Evolutionary conservation across 2,888 invertebrate genomes (phyloP), one percentile per base, ranked within the genome.

Genomic region (Drosophila lutescens): DNA sequence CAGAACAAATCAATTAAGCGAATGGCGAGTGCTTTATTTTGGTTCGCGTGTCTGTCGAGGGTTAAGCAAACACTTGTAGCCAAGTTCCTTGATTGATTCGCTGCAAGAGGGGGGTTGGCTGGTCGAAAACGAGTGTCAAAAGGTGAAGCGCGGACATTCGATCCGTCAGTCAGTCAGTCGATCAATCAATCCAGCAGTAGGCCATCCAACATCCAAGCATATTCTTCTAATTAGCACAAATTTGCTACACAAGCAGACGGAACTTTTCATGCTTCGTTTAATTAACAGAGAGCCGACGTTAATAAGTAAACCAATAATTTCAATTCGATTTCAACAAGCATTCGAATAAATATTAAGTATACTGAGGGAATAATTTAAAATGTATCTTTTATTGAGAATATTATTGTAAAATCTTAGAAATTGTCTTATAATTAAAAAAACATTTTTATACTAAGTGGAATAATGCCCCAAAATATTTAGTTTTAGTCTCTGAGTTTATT

Each of bases 1-100:
- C 56, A 49, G 63, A 54, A 72, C 65, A 72, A 71, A 72, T 72
- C 72, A 72, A 72, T 72, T 72, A 72, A 58, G 58, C 30, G 36
- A 71, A 63, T 47, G 65, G 46, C 15, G 40, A 41, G 47, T 57
- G 71, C 32, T 71, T 63, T 62, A 71, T 69, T 61, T 67, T 32
- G 65, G 65, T 46, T 69, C 61, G 69, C 69, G 60, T 69, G 69
- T 69, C 38, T 17, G 60, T 43, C 54, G 69, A 59, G 68, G 50
- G 40, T 58, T 68, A 49, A 43, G 68, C 68, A 59, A 69, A 53
- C 68, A 69, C 69, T 69, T 59, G 59, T 50, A 32, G 36, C 58
- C 58, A 58, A 47, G 38, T 40, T 57, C 40, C 4, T 32, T 41
- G 41, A 41, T 59, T 59, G 54, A 59, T 41, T 54, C 40, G 30